phyloP scores from a whole-genome alignment of 1,140 invertebrate species.

The Vanessa atalanta region DNA sequence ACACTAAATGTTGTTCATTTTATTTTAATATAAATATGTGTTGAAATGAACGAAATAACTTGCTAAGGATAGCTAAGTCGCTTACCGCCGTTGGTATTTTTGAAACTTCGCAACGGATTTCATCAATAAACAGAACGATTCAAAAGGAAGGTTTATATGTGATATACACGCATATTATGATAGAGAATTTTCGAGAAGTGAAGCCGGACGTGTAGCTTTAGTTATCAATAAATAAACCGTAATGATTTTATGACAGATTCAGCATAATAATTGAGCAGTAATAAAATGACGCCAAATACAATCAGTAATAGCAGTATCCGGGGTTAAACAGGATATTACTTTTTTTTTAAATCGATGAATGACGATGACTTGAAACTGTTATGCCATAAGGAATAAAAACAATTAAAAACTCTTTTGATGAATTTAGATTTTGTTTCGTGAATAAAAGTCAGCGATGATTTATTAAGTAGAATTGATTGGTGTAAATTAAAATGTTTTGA shows the following conservation, averaged over 20 bases:
- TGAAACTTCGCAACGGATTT: no score
- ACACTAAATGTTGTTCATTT: no score
- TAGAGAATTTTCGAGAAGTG: no score
- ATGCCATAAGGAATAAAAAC: background rate
- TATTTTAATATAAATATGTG: no score
- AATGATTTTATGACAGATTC: constrained; percentile 8
- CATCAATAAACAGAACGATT: no score
- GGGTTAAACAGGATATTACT: constrained; percentile 10
- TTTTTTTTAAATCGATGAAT: background rate
- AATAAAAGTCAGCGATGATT: background rate
- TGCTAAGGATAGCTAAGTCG: no score
- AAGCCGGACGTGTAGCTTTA: no score
- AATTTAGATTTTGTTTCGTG: background rate
- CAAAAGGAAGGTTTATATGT: no score
- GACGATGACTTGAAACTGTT: background rate
- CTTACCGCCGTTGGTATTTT: no score
- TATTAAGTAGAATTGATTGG: background rate
- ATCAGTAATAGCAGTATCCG: constrained; percentile 6
- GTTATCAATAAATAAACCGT: constrained; percentile 4
- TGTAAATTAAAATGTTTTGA: background rate
- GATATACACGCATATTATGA: no score
- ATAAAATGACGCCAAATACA: constrained; percentile 11
- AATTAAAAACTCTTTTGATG: background rate
- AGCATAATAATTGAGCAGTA: constrained; percentile 3
- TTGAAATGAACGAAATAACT: no score